Conservation (phyloP, 2,113 vertebrate species). For the Mormyrus iriodes region DNA sequence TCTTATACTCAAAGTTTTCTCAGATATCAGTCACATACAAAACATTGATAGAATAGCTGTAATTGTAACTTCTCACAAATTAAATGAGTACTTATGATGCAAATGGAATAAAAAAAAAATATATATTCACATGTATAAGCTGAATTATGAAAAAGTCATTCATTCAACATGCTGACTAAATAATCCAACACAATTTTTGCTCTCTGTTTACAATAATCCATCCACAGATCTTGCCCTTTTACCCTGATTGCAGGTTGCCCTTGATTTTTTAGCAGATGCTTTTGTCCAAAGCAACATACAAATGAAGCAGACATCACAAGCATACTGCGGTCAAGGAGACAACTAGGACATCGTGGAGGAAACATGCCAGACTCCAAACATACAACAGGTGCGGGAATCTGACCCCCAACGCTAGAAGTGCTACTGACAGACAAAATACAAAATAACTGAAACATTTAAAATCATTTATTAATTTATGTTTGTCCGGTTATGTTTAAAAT, state of each 20-base stretch:
- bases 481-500: background rate
- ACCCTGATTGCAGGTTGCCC: background rate
- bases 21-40: background rate
- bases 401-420: background rate
- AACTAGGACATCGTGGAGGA: background rate
- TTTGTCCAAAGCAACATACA: background rate
- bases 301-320: background rate
- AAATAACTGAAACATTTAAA: background rate
- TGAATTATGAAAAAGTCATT: background rate
- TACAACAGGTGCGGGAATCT: background rate
- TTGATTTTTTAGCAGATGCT: background rate
- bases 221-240: background rate
- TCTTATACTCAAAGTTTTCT: background rate
- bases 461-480: background rate
- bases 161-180: background rate
- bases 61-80: background rate
- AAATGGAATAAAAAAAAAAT: background rate
- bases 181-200: background rate
- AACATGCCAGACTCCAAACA: background rate
- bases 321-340: background rate
- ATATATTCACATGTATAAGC: background rate
- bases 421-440: background rate
- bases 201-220: background rate
- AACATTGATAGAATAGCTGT: background rate
- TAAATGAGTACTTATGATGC: background rate